Conservation (phyloP, 2,797 vertebrate genomes). For the Poliocrania exsul region DNA sequence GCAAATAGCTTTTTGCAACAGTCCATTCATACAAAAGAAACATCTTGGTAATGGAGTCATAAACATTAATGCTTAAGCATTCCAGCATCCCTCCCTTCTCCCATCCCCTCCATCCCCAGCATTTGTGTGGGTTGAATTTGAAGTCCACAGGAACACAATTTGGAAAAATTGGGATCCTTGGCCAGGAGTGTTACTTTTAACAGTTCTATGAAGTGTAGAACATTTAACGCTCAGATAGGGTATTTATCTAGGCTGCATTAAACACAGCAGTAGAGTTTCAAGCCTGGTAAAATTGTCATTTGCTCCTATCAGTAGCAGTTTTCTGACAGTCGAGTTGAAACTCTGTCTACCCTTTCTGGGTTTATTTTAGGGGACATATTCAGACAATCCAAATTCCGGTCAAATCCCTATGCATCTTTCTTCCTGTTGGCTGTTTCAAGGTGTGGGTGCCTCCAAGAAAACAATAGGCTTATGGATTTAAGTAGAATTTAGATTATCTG, state of each 20-base stretch:
- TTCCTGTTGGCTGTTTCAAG: not conserved
- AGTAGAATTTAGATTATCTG: not conserved
- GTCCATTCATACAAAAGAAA: not conserved
- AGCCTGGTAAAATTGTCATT: not conserved
- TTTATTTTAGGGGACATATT: not conserved
- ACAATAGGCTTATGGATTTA: not conserved
- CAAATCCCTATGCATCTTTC: not conserved
- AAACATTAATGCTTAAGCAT: not conserved
- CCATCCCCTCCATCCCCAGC: not conserved
- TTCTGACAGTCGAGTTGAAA: not conserved
- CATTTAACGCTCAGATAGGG: not conserved
- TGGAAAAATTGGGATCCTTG: not conserved
- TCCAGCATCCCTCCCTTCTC: rapidly evolving
- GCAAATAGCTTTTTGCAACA: not conserved
- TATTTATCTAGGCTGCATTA: not conserved
- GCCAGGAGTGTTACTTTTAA: not conserved
- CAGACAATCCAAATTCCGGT: not conserved
- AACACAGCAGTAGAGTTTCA: not conserved
- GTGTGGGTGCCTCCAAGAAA: not conserved
- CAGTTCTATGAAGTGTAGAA: not conserved
- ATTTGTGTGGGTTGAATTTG: not conserved
- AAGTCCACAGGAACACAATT: not conserved
- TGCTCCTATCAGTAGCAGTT: not conserved
- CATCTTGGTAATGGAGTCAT: not conserved
- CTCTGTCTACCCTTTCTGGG: not conserved